Percentiles rank a stretch among this genome's conserved stretches.
Conservation (phyloP, 1,140 invertebrate species). For the Caligus rogercresseyi region DNA sequence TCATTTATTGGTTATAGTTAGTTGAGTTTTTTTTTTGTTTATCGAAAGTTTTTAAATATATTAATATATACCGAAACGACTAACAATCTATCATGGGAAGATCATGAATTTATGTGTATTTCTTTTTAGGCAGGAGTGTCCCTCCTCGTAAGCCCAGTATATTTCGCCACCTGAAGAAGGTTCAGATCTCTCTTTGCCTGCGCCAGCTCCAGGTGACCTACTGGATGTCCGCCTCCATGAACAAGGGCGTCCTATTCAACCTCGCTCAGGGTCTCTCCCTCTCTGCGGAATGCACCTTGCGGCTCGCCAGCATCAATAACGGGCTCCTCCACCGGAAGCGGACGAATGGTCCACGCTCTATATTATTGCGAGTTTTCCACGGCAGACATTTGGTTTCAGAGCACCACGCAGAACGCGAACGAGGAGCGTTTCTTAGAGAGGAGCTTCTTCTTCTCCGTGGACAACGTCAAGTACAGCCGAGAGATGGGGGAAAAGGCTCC, state of each 20-base stretch:
- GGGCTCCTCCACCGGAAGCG: conserved; percentile 62
- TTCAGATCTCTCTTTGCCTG: conserved; percentile 62
- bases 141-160: conserved; percentile 69
- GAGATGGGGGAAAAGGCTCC: conserved; percentile 47
- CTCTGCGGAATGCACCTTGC: conserved; percentile 48
- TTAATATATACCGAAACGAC: too few relatives aligned
- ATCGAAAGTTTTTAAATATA: too few relatives aligned
- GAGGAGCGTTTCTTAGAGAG: conserved; percentile 41
- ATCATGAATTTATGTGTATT: too few relatives aligned
- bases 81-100: too few relatives aligned
- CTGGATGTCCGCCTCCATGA: conserved; percentile 95
- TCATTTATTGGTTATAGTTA: too few relatives aligned
- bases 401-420: neutral
- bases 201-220: conserved; percentile 81
- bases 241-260: conserved; percentile 77
- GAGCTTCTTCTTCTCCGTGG: conserved; percentile 73
- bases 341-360: conserved; percentile 75
- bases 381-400: conserved; percentile 26
- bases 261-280: conserved; percentile 41
- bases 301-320: conserved; percentile 56
- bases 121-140: conserved; percentile 41
- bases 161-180: conserved; percentile 75
- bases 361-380: conserved; percentile 74
- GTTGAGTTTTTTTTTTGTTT: too few relatives aligned
- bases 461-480: conserved; percentile 33